phyloP scores from a whole-genome alignment of 2,797 vertebrate genomes.

The Catharus ustulatus region DNA sequence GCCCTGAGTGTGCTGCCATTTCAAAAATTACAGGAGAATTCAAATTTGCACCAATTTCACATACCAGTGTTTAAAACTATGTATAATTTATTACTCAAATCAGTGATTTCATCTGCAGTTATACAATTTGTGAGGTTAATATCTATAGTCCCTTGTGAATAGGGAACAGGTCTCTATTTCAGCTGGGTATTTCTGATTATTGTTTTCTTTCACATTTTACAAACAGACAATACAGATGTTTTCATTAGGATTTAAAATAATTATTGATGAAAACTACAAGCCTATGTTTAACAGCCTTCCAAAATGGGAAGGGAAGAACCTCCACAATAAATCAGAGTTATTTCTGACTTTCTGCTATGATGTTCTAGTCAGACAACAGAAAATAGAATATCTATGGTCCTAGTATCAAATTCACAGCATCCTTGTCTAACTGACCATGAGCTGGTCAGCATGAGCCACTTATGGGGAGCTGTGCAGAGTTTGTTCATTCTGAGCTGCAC shows the following conservation, averaged over 20 bases:
- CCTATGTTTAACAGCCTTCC: not conserved
- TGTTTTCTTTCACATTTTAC: not conserved
- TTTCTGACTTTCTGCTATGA: not conserved
- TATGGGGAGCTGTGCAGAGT: accelerated
- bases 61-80: not conserved
- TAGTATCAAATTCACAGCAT: not conserved
- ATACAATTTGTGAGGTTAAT: not conserved
- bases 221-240: accelerated
- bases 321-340: not conserved
- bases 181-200: not conserved
- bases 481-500: not conserved
- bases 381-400: accelerated
- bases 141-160: accelerated
- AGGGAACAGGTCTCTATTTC: not conserved
- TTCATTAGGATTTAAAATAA: not conserved
- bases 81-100: not conserved
- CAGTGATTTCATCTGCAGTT: not conserved
- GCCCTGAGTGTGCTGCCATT: accelerated
- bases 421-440: accelerated
- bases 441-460: accelerated
- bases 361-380: too few species aligned
- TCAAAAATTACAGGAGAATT: not conserved
- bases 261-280: not conserved
- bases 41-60: not conserved
- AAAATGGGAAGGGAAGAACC: not conserved